Evolutionary conservation across 2,888 invertebrate species (phyloP).

Genomic region (Stenichneumon culpator): DNA sequence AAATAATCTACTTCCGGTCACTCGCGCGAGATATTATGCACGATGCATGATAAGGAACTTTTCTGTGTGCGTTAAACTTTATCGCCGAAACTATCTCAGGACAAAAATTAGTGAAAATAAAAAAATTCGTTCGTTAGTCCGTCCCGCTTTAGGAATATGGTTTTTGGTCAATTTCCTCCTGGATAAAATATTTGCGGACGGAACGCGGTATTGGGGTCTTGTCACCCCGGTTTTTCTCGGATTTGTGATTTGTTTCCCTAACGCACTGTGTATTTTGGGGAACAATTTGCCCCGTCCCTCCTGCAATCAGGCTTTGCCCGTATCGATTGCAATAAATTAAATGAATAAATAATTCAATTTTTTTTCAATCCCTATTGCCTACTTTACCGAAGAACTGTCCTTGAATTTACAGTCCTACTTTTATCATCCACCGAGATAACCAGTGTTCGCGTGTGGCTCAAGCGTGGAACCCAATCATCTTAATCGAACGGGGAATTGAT

Average conservation of each 20-base stretch:
- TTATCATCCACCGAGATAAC: not conserved
- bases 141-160: too few relatives aligned
- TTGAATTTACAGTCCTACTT: not conserved
- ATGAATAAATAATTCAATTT: not conserved
- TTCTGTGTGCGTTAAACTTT: not conserved
- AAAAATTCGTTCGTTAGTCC: too few relatives aligned
- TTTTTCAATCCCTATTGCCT: not conserved
- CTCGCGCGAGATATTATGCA: not conserved
- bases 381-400: not conserved
- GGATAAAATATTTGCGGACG: too few relatives aligned
- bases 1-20: constrained; percentile 3
- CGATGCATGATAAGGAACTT: not conserved
- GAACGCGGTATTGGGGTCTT: too few relatives aligned
- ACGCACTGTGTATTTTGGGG: too few relatives aligned
- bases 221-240: too few relatives aligned
- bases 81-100: not conserved
- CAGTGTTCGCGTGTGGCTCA: constrained; percentile 4
- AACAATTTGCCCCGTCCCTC: too few relatives aligned
- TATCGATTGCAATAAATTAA: too few relatives aligned
- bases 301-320: too few relatives aligned
- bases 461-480: constrained; percentile 13
- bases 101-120: too few relatives aligned
- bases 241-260: too few relatives aligned
- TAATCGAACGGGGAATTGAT: constrained; percentile 9
- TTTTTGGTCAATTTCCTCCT: too few relatives aligned